phyloP scores from a whole-genome alignment of 2,888 invertebrate species.

The Hydrotaea cyrtoneurina region DNA sequence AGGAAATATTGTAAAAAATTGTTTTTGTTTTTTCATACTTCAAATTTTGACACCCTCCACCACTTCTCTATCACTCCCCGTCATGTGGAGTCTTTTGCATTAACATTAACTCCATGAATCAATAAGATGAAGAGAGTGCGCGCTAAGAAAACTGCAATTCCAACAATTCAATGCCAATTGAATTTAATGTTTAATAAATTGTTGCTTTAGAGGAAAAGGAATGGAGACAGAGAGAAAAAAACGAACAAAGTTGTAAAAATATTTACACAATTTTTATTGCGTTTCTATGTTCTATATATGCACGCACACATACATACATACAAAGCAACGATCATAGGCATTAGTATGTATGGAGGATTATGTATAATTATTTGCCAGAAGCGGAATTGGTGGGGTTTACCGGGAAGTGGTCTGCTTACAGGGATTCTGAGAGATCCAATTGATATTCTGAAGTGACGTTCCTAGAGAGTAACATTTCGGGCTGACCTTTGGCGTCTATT shows the following conservation, averaged over 20 bases:
- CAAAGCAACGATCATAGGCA: too few relatives aligned
- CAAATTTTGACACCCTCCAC: too few relatives aligned
- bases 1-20: too few relatives aligned
- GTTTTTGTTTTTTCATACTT: too few relatives aligned
- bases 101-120: slow-evolving; percentile 1
- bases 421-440: too few relatives aligned
- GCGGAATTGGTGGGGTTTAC: too few relatives aligned
- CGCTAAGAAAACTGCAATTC: slow-evolving; percentile 33
- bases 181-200: slow-evolving; percentile 63
- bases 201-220: not conserved
- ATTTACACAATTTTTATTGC: slow-evolving; percentile 51
- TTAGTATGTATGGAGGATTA: not conserved
- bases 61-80: not conserved
- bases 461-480: too few relatives aligned
- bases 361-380: too few relatives aligned
- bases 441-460: too few relatives aligned
- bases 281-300: not conserved
- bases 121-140: not conserved
- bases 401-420: too few relatives aligned
- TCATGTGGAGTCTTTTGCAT: not conserved
- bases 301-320: not conserved
- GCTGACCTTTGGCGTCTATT: too few relatives aligned
- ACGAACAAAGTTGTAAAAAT: slow-evolving; percentile 26
- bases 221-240: not conserved
- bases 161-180: slow-evolving; percentile 62